Base-by-base conservation (phyloP, 2,888 invertebrate species). In the Pollenia amentaria region DNA sequence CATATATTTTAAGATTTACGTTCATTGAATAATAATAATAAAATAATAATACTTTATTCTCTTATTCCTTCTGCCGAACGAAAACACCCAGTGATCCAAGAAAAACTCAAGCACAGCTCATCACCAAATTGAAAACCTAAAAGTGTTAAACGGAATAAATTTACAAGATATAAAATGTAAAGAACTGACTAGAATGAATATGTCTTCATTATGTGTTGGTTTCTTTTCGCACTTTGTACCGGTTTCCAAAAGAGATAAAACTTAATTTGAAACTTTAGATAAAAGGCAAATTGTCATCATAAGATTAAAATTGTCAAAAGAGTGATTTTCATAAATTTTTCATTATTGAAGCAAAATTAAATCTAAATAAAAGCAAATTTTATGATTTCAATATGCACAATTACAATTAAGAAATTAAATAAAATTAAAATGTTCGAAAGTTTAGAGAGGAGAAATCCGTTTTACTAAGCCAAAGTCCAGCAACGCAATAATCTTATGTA, bases 1-100 rank as follows among this genome's bases (percentile, higher is more conserved):
- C 29, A 82, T 70, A 76, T 51, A 82, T 84, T 83, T 72, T 77
- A 75, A 83, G 86, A 87, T 83, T 80, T 83, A 83, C 79, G 75
- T 83, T 76, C 83, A 78, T 76, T 76, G 86, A 79, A 87, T 82
- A 64, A 82, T 78, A 85, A 78, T 77, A 85, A 78, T 77, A 78
- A 82, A 69, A 82, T 73, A 75, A 69, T 62, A 69, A 53, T 57
- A 82, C 48, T 51, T 67, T 42, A 40, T 57, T 21, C 29, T 29
- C 29, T 29, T 29, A 29, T 29, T 29, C 29, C 6, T 29, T 29
- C 73, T 67, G 67, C 16, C 42, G 69, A 82, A 75, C 51, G 67
- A 82, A 82, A 75, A 82, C 64, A 76, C 60, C 60, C n/a, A 21
- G 53, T 16, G 40, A 14, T 44, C 11, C 53, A 18, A 51, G n/a